Base-by-base conservation (phyloP, 2,113 vertebrate genomes). In the Steatornis caripensis region DNA sequence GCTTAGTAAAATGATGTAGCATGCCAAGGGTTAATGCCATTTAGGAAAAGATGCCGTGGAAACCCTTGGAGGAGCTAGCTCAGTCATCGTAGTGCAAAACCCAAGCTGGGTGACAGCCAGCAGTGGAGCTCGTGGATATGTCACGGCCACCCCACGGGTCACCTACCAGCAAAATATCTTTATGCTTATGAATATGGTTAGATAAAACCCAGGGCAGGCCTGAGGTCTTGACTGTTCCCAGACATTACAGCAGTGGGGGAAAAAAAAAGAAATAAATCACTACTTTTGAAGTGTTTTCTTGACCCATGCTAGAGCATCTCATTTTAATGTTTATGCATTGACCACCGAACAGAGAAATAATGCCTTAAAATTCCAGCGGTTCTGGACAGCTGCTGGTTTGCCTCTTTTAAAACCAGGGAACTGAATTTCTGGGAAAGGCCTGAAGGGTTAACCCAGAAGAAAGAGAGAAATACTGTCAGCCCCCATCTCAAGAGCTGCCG, bases 401-500 rank as follows among this genome's bases (percentile, higher is more conserved):
- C 6, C 18, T 26, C 34, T 51, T 34, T 46, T 34, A 23, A 89
- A 84, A 23, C 4, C 30, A 21, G 48, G 48, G 11, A 29, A 15
- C 15, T 43, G 39, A 9, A 21, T 55, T 83, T 43, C 61, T 54
- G 53, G 23, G n/a, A n/a, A 55, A 11, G 34, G 27, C 7, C 3
- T 5, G 39, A 14, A 53, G 17, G 5, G 22, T 12, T 36, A 65
- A 32, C n/a, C 15, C 13, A 20, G 20, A 32, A 78, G 15, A 24
- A 46, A n/a, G 13, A 53, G 19, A 21, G 46, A 37, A n/a, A 32
- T 5, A 5, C 4, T 5, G 24, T 13, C 15, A 29, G 0, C 2
- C 8, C 17, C 14, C 6, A 1, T 3, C 12, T 3, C 55, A 6
- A n/a, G 30, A 10, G 9, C 30, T 5, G 53, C 29, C 5, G 19